A percentile compares a stretch with the other conserved stretches of the same genome.
These are phyloP conservation scores for Microcebus jonahi DNA, from an alignment of 2,113 vertebrate genomes.

Conservation along the genomic window DNA sequence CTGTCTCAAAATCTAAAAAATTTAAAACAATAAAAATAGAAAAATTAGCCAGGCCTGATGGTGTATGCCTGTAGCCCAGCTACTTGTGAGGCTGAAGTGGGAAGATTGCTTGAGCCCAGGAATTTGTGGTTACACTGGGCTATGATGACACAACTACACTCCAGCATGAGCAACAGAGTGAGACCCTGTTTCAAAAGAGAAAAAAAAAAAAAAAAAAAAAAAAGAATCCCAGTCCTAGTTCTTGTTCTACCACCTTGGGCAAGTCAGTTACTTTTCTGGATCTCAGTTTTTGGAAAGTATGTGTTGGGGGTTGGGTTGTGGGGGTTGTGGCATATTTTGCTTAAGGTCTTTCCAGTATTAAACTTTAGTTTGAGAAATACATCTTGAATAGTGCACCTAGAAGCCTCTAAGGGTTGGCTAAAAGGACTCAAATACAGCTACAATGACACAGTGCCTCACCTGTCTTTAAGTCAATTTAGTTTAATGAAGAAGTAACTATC, in stretches of 20 bases:
- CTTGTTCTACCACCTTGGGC: background rate
- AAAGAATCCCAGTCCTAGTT: background rate
- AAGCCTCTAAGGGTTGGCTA: background rate
- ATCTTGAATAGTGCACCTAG: background rate
- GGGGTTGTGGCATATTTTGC: background rate
- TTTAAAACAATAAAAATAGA: too few relatives aligned
- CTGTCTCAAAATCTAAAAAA: too few relatives aligned
- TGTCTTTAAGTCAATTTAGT: background rate
- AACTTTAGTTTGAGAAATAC: background rate
- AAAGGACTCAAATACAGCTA: background rate
- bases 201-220: too few relatives aligned
- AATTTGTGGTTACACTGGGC: too few relatives aligned
- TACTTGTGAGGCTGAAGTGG: too few relatives aligned
- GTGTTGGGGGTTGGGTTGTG: rapidly evolving
- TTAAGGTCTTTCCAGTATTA: background rate
- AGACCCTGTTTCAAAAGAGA: too few relatives aligned
- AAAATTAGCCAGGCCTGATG: too few relatives aligned
- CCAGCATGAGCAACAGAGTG: too few relatives aligned
- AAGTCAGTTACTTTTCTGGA: background rate
- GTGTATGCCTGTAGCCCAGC: too few relatives aligned
- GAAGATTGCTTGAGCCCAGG: too few relatives aligned
- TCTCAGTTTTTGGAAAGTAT: slow-evolving; percentile 23
- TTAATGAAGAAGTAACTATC: slow-evolving; percentile 15
- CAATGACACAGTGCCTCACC: background rate
- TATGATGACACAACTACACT: too few relatives aligned